Base-by-base conservation (phyloP, 2,888 invertebrate genomes). In the Bellardia pandia region DNA sequence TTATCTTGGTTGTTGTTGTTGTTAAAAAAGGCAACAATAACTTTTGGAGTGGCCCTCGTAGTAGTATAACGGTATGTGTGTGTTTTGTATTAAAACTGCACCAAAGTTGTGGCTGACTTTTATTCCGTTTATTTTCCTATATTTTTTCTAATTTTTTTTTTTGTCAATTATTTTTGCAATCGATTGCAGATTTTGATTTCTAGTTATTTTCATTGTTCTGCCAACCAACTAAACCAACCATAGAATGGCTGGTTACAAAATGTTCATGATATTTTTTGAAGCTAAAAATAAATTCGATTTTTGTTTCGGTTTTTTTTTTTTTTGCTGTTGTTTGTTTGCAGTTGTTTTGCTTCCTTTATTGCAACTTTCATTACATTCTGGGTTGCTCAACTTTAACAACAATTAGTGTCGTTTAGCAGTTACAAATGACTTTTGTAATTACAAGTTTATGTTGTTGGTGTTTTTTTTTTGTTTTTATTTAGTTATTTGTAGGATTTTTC, bases 391-490 rank as follows among this genome's bases (percentile, higher is more conserved):
- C 85, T 83, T 68, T 83, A 77, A 58, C 72, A 77, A 77, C 80
- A 80, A 84, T 86, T 86, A 86, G 71, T 86, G 86, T 86, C 86
- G 71, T 80, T 80, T 86, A 84, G 53, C 71, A 86, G 71, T 86
- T 66, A 86, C 84, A 86, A 86, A 86, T 86, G 84, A 84, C 84
- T 80, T 80, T 86, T 68, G 83, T 77, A 84, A 86, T 86, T 84
- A 86, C 80, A 74, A 75, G 53, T 80, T 80, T 69, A 30, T 80
- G 42, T 42, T 60, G 51, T 42, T 81, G 58, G 33, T 14, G 62
- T 11, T 33, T 48, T 9, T 33, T 69, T 53, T 74, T 66, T 81
- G 33, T 23, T 69, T 16, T 66, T 23, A 23, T 66, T 30, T 23
- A 9, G n/a, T 9, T 16, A 9, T 4, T 40, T 42, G 0, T 45